Evolutionary conservation across 2,113 vertebrate genomes (phyloP).

Genomic region (Anhinga rufa): DNA sequence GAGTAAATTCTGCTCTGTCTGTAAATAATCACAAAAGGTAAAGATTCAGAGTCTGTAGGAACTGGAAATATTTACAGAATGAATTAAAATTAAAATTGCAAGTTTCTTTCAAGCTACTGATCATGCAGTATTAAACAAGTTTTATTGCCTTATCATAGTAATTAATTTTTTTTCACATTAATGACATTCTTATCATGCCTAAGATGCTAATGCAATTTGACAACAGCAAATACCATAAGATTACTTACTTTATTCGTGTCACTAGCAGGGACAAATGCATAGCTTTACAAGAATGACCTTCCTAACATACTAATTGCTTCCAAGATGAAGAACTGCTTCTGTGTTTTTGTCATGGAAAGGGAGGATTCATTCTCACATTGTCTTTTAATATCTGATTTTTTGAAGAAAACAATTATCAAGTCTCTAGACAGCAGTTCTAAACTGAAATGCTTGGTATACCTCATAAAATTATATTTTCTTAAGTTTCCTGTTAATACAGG

Average conservation of each 20-base stretch:
- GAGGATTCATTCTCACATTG: background rate
- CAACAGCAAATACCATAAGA: background rate
- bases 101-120: background rate
- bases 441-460: background rate
- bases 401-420: background rate
- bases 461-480: background rate
- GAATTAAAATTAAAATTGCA: background rate
- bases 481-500: background rate
- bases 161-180: conserved; percentile 51
- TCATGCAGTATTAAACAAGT: background rate
- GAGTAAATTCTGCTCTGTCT: background rate
- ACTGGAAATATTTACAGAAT: background rate
- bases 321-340: background rate
- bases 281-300: background rate
- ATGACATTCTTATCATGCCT: conserved; percentile 28
- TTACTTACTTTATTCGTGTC: background rate
- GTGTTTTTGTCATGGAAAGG: background rate
- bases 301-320: background rate
- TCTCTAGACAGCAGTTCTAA: background rate
- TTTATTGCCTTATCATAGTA: conserved; percentile 31
- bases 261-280: background rate
- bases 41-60: background rate
- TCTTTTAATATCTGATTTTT: background rate
- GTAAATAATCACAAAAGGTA: background rate
- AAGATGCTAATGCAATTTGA: conserved; percentile 34